Evolutionary conservation across 2,888 invertebrate species (phyloP).

Genomic region (Lasioglossum zephyrum): DNA sequence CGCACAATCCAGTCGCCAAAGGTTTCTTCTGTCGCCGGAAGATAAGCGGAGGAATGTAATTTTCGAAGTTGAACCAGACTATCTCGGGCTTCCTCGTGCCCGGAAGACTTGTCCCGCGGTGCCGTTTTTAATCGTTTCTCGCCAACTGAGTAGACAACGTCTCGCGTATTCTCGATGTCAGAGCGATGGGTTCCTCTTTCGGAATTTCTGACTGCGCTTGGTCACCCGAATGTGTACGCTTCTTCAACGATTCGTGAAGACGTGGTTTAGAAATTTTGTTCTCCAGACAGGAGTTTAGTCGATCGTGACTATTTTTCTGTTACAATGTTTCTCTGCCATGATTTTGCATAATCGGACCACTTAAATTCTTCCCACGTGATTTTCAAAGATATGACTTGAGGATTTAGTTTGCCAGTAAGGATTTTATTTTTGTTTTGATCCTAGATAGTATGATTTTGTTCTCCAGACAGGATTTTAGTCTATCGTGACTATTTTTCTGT

Average conservation of each 20-base stretch:
- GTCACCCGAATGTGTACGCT: neutral
- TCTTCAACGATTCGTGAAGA: neutral
- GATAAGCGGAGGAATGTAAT: slow-evolving; percentile 62
- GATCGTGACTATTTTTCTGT: too few species aligned
- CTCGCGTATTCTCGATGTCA: neutral
- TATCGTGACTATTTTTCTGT: too few species aligned
- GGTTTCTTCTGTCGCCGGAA: slow-evolving; percentile 48
- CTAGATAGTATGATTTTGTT: too few species aligned
- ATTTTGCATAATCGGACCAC: neutral
- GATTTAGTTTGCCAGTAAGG: neutral
- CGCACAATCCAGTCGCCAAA: slow-evolving; percentile 40
- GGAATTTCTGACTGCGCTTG: neutral
- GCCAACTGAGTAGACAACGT: neutral
- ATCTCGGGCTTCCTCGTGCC: neutral
- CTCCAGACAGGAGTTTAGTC: neutral
- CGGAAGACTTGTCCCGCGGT: neutral
- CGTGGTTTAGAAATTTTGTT: neutral
- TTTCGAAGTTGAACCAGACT: slow-evolving; percentile 60
- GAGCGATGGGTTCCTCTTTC: neutral
- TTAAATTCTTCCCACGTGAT: neutral
- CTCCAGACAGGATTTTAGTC: too few species aligned
- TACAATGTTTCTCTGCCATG: neutral
- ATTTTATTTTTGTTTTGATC: neutral
- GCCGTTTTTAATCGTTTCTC: slow-evolving; percentile 33
- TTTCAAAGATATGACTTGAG: too few species aligned